Conservation (phyloP, 2,888 invertebrate species). For the Tethea ocularis region DNA sequence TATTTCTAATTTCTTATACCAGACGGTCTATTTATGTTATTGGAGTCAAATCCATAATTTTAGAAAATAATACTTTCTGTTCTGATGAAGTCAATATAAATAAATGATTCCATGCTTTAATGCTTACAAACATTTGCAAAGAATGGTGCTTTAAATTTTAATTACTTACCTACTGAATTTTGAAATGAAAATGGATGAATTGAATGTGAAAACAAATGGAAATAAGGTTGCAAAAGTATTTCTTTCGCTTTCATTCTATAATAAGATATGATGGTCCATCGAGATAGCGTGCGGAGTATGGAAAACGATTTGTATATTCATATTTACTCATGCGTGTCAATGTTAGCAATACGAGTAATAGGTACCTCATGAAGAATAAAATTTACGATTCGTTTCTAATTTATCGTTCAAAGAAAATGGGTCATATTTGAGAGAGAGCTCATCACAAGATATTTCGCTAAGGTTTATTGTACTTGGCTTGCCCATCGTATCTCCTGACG, state of each 20-base stretch:
- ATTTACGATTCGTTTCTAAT: neutral
- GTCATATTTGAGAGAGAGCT: neutral
- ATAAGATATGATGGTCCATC: neutral
- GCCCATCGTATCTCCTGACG: neutral
- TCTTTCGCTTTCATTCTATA: neutral
- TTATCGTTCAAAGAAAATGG: slow-evolving; percentile 6
- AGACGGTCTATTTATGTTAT: neutral
- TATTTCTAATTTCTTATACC: neutral
- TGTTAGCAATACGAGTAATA: neutral
- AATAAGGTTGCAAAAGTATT: neutral
- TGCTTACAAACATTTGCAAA: too few species aligned
- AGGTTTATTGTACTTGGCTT: slow-evolving; percentile 6
- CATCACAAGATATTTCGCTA: slow-evolving; percentile 5
- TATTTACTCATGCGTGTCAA: slow-evolving; percentile 5
- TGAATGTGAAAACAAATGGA: too few species aligned
- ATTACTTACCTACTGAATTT: too few species aligned
- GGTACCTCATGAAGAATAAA: neutral
- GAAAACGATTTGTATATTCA: slow-evolving; percentile 1
- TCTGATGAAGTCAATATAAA: too few species aligned
- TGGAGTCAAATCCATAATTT: neutral
- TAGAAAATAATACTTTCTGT: neutral
- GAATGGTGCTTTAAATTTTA: too few species aligned
- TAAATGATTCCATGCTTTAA: too few species aligned
- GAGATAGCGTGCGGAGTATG: neutral
- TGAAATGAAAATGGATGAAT: too few species aligned